A percentile compares a stretch with the other conserved stretches of the same genome.
These are phyloP conservation scores for Drosophila limbata DNA, from an alignment of 2,888 invertebrate genomes.

Conservation along the genomic window DNA sequence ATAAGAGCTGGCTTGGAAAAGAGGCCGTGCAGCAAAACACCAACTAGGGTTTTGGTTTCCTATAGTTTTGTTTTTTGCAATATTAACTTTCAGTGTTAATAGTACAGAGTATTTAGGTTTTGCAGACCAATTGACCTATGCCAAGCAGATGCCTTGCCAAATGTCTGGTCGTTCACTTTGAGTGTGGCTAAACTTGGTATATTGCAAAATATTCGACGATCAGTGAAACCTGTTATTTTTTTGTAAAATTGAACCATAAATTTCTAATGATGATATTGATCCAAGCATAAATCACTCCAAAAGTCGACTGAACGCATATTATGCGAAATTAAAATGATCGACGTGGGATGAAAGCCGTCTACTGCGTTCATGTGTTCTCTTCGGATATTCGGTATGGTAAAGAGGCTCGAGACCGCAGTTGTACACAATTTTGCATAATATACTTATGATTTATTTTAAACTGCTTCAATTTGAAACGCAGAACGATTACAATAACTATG, in stretches of 20 bases:
- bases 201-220: conserved; percentile 37
- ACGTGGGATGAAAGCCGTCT: conserved; percentile 37
- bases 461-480: conserved; percentile 10
- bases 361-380: conserved; percentile 21
- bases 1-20: too few relatives aligned
- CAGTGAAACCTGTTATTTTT: conserved; percentile 55
- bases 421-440: conserved; percentile 26
- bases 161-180: conserved; percentile 26
- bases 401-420: conserved; percentile 21
- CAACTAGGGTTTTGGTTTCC: not conserved
- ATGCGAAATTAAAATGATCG: conserved; percentile 60
- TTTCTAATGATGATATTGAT: conserved; percentile 69
- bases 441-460: conserved; percentile 41
- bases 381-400: conserved; percentile 17
- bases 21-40: too few relatives aligned
- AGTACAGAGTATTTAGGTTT: not conserved
- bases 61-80: not conserved
- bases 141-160: conserved; percentile 24
- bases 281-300: conserved; percentile 60
- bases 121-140: conserved; percentile 14
- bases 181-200: conserved; percentile 8
- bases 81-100: not conserved
- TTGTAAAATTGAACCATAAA: conserved; percentile 59
- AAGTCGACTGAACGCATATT: conserved; percentile 49
- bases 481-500: conserved; percentile 18